These are phyloP conservation scores for Zaprionus inermis DNA, from an alignment of 1,140 invertebrate genomes.

Conservation along the genomic window DNA sequence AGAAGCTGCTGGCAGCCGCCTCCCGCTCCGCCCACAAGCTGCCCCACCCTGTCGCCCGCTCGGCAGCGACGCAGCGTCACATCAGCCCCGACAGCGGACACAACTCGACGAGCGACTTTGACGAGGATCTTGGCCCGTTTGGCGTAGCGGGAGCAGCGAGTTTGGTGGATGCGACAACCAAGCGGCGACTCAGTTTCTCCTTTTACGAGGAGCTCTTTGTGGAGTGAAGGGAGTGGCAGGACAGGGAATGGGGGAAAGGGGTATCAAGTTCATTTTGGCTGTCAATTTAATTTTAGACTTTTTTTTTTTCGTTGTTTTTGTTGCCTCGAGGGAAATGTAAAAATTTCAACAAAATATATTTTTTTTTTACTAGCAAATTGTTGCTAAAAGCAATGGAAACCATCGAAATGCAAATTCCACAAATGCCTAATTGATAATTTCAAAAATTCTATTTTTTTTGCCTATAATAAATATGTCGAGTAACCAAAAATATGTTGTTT, in stretches of 20 bases:
- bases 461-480: constrained; percentile 22
- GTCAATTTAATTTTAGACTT: constrained; percentile 19
- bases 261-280: constrained; percentile 27
- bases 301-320: constrained; percentile 37
- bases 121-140: constrained; percentile 37
- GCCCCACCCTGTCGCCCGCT: background rate
- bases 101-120: constrained; percentile 71
- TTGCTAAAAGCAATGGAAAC: constrained; percentile 38
- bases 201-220: constrained; percentile 60
- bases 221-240: constrained; percentile 35
- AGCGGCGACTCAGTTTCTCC: constrained; percentile 75
- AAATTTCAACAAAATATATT: constrained; percentile 8
- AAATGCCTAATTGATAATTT: constrained; percentile 2
- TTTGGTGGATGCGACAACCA: constrained; percentile 54
- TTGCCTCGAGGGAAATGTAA: constrained; percentile 26
- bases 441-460: constrained; percentile 9
- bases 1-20: constrained; percentile 66
- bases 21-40: constrained; percentile 48
- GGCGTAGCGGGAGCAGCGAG: background rate
- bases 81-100: constrained; percentile 81
- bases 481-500: background rate
- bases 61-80: constrained; percentile 40
- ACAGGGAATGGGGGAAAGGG: background rate
- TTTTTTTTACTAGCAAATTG: constrained; percentile 25
- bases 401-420: constrained; percentile 19